Percentiles rank a stretch among this genome's conserved stretches.
phyloP scores from a whole-genome alignment of 2,888 invertebrate genomes.

The Spisula subtruncata region DNA sequence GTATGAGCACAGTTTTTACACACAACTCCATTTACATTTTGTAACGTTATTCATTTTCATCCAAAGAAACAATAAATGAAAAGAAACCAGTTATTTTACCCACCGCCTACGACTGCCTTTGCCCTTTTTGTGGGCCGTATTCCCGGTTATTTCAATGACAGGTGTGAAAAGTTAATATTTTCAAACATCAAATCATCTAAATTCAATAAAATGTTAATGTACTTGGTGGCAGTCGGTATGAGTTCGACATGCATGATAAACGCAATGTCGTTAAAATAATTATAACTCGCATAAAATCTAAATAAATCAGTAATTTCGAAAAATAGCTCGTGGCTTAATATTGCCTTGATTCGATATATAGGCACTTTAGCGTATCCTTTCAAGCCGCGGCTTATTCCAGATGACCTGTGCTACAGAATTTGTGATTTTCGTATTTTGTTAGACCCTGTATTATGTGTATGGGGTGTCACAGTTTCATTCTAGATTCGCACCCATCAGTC shows the following conservation, averaged over 20 bases:
- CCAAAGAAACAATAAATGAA: too few relatives aligned
- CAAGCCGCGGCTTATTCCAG: background rate
- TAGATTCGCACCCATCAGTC: too few relatives aligned
- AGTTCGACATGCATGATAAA: background rate
- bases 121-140: too few relatives aligned
- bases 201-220: constrained; percentile 5
- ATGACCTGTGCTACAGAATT: background rate
- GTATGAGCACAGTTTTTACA: too few relatives aligned
- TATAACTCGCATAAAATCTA: constrained; percentile 10
- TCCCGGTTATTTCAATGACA: too few relatives aligned
- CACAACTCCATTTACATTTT: too few relatives aligned
- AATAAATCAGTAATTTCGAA: constrained; percentile 19
- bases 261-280: background rate
- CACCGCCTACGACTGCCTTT: too few relatives aligned
- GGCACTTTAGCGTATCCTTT: background rate
- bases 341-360: background rate
- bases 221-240: background rate
- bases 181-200: background rate
- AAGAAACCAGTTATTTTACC: too few relatives aligned
- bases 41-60: too few relatives aligned
- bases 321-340: background rate
- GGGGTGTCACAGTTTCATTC: too few relatives aligned
- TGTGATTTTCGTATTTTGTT: background rate
- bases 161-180: too few relatives aligned
- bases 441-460: too few relatives aligned